Base-by-base conservation (phyloP, 2,888 invertebrate genomes). In the Sesamia inferens region DNA sequence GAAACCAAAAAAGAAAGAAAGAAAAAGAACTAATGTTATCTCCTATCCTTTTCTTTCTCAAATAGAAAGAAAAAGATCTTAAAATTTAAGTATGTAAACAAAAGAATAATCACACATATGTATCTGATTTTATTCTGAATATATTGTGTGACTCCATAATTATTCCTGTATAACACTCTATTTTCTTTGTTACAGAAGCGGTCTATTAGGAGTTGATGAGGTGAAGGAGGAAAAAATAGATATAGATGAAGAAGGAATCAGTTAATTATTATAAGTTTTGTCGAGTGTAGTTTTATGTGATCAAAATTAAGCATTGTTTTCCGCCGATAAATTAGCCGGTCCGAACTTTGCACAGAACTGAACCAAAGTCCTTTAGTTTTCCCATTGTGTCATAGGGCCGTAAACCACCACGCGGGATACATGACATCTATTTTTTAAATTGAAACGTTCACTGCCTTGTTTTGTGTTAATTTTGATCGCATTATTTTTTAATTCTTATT, bases 111-210 rank as follows among this genome's bases (percentile, higher is more conserved):
- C n/a, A n/a, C n/a, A n/a, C n/a, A n/a, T n/a, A n/a, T n/a, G n/a
- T n/a, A n/a, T n/a, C n/a, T n/a, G n/a, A n/a, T n/a, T n/a, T n/a
- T n/a, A 31, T 31, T 31, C 31, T 31, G 31, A 31, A 31, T 31
- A 31, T 31, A 31, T 31, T 31, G 31, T 31, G 3, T 31, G 31
- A 3, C 31, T 31, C 31, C 31, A 31, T 31, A 31, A 31, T 31
- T 31, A 1, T 31, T 31, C 31, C 31, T 31, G 31, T 31, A 31
- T 31, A 31, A 31, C 31, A 31, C 31, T 31, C 31, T 24, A 31
- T 31, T 14, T 69, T 42, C 14, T 69, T 51, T 68, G 24, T 69
- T 69, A 24, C 69, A 69, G 69, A 68, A 69, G 51, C 68, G 24
- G 42, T 54, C 6, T n/a, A 19, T 42, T 14, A n/a, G 51, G 5